phyloP scores from a whole-genome alignment of 1,140 invertebrate genomes.

The Cylas formicarius region DNA sequence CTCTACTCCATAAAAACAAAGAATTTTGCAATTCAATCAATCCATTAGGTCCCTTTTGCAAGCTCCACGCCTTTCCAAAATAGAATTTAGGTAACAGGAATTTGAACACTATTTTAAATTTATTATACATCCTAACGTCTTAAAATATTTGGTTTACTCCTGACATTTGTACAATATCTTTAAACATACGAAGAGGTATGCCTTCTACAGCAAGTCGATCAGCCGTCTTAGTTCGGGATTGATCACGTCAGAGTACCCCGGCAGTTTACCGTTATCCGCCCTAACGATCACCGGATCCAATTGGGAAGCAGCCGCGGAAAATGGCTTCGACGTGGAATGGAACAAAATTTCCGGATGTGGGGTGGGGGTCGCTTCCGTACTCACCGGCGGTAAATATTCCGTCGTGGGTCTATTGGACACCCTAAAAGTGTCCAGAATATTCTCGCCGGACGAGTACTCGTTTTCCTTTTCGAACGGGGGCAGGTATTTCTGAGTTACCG shows the following conservation, averaged over 20 bases:
- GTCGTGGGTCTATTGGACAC: constrained; percentile 8
- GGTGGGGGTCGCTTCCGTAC: constrained; percentile 4
- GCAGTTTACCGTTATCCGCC: neutral
- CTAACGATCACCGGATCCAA: neutral
- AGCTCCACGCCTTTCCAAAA: too few species aligned
- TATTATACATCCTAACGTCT: too few species aligned
- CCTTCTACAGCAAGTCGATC: constrained; percentile 4
- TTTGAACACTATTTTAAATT: too few species aligned
- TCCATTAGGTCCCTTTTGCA: too few species aligned
- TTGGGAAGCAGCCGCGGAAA: neutral
- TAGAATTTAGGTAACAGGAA: too few species aligned
- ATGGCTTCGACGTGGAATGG: constrained; percentile 5
- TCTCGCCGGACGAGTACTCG: constrained; percentile 13
- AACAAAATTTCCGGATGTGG: constrained; percentile 19
- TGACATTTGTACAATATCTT: too few species aligned
- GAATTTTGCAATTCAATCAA: too few species aligned
- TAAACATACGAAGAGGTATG: too few species aligned
- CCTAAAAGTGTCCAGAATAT: constrained; percentile 11
- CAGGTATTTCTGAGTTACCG: constrained; percentile 11
- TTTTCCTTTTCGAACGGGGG: constrained; percentile 9
- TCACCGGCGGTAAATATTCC: constrained; percentile 9
- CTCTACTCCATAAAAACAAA: too few species aligned
- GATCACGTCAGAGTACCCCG: neutral
- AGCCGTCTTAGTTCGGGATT: constrained; percentile 7
- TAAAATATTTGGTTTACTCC: too few species aligned